phyloP scores from a whole-genome alignment of 2,113 vertebrate genomes.

The Dipodomys merriami region DNA sequence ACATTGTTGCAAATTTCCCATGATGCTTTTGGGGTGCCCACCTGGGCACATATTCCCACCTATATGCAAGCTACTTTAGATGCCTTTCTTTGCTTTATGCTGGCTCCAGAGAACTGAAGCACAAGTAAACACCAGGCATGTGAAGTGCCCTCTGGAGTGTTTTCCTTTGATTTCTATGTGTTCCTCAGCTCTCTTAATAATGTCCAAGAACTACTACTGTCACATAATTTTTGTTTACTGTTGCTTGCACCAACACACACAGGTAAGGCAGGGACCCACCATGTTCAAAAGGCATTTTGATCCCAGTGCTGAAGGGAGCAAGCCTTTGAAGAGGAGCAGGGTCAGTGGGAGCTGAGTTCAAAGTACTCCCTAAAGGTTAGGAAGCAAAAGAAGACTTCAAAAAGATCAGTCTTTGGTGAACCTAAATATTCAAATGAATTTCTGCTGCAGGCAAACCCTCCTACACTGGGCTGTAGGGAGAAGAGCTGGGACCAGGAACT shows the following conservation, averaged over 20 bases:
- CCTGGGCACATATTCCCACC: background rate
- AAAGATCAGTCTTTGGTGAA: conserved; percentile 63
- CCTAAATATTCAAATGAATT: conserved; percentile 61
- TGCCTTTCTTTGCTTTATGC: background rate
- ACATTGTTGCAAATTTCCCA: conserved; percentile 3
- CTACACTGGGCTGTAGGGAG: background rate
- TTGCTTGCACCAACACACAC: conserved; percentile 64
- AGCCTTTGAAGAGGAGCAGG: conserved; percentile 84
- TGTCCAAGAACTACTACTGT: background rate
- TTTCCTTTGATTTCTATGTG: conserved; percentile 2
- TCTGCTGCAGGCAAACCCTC: conserved; percentile 49
- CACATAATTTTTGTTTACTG: conserved; percentile 68
- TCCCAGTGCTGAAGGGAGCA: conserved; percentile 76
- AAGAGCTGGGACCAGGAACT: background rate
- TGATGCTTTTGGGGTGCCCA: background rate
- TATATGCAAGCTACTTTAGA: background rate
- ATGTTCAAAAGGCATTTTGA: conserved; percentile 83
- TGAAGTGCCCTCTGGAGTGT: background rate
- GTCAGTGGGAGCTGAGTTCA: conserved; percentile 73
- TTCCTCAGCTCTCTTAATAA: background rate
- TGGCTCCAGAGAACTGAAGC: background rate
- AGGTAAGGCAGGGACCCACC: conserved; percentile 66
- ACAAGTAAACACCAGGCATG: background rate
- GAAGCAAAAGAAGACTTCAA: conserved; percentile 53
- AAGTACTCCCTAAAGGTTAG: conserved; percentile 62